Conservation (phyloP, 2,888 invertebrate species). For the Ptychoptera albimana region DNA sequence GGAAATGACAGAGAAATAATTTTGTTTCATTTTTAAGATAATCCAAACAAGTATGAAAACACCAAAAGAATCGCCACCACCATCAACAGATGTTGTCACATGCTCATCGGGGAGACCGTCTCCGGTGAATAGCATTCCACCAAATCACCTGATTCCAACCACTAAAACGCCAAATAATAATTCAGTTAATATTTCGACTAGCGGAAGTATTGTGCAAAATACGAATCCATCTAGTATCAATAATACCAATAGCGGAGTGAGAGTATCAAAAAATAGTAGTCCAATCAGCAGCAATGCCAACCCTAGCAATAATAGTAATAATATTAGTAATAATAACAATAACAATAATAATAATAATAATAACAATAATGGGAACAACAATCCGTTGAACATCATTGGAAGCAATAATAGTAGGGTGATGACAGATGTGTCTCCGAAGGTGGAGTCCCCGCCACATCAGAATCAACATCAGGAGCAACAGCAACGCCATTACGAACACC, state of each 20-base stretch:
- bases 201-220: no score
- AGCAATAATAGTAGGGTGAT: constrained; percentile 2
- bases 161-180: background rate
- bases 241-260: no score
- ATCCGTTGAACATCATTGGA: background rate
- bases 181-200: no score
- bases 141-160: constrained; percentile 9
- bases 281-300: background rate
- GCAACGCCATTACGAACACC: constrained; percentile 36
- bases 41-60: constrained; percentile 26
- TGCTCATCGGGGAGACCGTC: constrained; percentile 30
- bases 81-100: constrained; percentile 29
- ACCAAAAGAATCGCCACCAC: constrained; percentile 28
- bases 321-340: background rate
- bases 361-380: constrained; percentile 1
- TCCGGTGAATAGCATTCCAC: constrained; percentile 17
- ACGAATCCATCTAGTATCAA: no score
- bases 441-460: constrained; percentile 23
- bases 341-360: background rate
- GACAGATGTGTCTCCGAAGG: constrained; percentile 21
- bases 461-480: no score
- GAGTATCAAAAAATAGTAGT: no score
- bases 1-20: no score
- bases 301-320: constrained; percentile 3
- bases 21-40: background rate